Percentiles rank a stretch among this genome's conserved stretches.
Conservation (phyloP, 2,888 invertebrate species). For the Rotaria magnacalcarata region DNA sequence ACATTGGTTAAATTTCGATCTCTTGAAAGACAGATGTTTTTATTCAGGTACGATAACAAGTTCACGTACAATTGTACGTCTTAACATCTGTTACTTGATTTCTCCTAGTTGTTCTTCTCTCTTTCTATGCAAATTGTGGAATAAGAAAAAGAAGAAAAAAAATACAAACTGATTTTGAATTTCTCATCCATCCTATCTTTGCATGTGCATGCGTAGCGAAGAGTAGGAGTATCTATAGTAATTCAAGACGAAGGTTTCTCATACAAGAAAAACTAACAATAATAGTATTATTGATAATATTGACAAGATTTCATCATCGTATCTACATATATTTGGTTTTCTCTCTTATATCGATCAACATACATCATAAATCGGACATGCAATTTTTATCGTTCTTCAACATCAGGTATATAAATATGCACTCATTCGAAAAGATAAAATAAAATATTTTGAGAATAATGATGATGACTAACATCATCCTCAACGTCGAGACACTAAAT, state of each 20-base stretch:
- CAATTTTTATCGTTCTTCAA: neutral
- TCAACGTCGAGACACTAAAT: neutral
- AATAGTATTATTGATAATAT: slow-evolving; percentile 19
- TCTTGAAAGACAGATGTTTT: neutral
- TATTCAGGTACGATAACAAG: slow-evolving; percentile 11
- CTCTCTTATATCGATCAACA: neutral
- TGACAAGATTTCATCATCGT: slow-evolving; percentile 4
- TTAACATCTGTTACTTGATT: neutral
- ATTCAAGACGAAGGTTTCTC: slow-evolving; percentile 6
- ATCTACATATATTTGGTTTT: neutral
- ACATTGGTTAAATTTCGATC: neutral
- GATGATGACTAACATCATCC: neutral
- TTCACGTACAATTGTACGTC: neutral
- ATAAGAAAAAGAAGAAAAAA: neutral
- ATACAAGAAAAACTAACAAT: neutral
- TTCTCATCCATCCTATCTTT: neutral
- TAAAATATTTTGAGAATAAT: neutral
- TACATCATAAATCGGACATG: neutral
- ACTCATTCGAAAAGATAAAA: too few relatives aligned
- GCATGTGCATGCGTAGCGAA: neutral
- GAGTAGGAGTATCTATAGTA: slow-evolving; percentile 2
- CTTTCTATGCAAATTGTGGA: neutral
- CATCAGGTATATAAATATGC: neutral
- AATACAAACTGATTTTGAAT: neutral
- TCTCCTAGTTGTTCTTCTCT: neutral